Evolutionary conservation across 2,888 invertebrate genomes (phyloP).

Genomic region (Cynaeus angustus): DNA sequence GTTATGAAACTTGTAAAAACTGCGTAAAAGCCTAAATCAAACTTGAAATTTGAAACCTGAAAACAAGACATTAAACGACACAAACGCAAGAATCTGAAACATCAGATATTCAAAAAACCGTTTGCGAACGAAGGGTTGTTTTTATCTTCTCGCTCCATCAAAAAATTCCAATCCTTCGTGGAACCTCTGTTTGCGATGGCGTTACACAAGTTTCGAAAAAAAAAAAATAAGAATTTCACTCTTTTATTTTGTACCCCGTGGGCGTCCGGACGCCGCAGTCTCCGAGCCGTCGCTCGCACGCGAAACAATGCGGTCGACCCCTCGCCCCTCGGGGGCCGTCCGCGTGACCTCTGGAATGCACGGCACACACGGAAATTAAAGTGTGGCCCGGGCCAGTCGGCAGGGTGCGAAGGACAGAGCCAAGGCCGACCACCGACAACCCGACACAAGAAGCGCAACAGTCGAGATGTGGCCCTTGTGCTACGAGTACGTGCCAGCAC

Average conservation of each 20-base stretch:
- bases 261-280: slow-evolving; percentile 14
- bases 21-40: too few relatives aligned
- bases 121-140: too few relatives aligned
- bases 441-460: slow-evolving; percentile 49
- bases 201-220: too few relatives aligned
- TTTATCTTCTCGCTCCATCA: too few relatives aligned
- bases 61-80: too few relatives aligned
- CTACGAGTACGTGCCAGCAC: slow-evolving; percentile 68
- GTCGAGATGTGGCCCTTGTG: slow-evolving; percentile 70
- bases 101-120: too few relatives aligned
- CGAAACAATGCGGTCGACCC: slow-evolving; percentile 27
- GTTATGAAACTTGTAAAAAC: too few relatives aligned
- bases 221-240: neutral
- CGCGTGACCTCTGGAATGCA: slow-evolving; percentile 69
- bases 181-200: too few relatives aligned
- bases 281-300: slow-evolving; percentile 10
- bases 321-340: slow-evolving; percentile 24
- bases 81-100: too few relatives aligned
- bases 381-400: slow-evolving; percentile 59
- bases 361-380: slow-evolving; percentile 67
- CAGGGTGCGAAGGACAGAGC: slow-evolving; percentile 69
- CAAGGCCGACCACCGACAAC: slow-evolving; percentile 64
- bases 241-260: neutral
- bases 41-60: too few relatives aligned
- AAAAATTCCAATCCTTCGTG: too few relatives aligned